Conservation (phyloP, 2,888 invertebrate genomes). For the Agelastica alni region DNA sequence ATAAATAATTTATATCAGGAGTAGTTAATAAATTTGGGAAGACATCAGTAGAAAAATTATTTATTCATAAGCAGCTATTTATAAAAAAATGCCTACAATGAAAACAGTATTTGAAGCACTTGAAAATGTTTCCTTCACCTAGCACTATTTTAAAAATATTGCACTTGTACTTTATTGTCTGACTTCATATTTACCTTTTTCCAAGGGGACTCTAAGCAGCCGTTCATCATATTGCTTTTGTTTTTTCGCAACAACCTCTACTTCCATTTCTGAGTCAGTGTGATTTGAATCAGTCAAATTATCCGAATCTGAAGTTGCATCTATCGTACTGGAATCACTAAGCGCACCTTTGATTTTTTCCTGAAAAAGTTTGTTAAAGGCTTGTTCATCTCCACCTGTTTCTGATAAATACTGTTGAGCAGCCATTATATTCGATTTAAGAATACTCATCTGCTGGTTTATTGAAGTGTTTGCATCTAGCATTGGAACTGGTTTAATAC, state of each 20-base stretch:
- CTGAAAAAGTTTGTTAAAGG: conserved; percentile 59
- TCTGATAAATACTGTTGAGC: conserved; percentile 66
- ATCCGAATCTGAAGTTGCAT: conserved; percentile 64
- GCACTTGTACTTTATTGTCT: no score
- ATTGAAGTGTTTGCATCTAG: conserved; percentile 62
- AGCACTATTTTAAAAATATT: no score
- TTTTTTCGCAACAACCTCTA: conserved; percentile 53
- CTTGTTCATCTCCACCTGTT: conserved; percentile 51
- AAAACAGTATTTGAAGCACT: no score
- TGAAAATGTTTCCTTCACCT: no score
- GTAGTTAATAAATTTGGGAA: no score
- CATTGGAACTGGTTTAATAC: conserved; percentile 72
- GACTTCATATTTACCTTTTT: conserved; percentile 58
- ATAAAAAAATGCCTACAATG: no score
- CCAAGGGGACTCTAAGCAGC: conserved; percentile 68
- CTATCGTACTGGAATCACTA: conserved; percentile 62
- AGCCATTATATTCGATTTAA: conserved; percentile 67
- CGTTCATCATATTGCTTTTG: conserved; percentile 62
- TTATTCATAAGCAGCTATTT: no score
- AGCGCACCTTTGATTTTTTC: conserved; percentile 63
- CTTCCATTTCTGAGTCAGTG: conserved; percentile 63
- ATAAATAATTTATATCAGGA: no score
- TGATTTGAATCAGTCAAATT: conserved; percentile 64
- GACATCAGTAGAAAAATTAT: no score
- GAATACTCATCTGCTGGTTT: conserved; percentile 63